Percentiles rank a stretch among this genome's conserved stretches.
These are phyloP conservation scores for Cloeon dipterum DNA, from an alignment of 2,888 invertebrate genomes.

Conservation along the genomic window DNA sequence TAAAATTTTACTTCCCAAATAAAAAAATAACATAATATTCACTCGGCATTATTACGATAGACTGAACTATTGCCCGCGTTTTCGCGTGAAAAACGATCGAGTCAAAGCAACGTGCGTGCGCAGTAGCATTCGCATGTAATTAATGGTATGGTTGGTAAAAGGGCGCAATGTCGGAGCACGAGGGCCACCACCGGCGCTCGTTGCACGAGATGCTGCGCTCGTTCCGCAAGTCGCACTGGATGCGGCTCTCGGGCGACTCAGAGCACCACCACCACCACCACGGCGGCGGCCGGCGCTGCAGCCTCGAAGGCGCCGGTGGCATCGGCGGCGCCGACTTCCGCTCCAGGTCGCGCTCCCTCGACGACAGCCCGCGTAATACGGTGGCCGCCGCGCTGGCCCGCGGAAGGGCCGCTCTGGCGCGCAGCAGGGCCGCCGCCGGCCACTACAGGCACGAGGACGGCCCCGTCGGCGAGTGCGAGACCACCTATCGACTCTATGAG, in stretches of 20 bases:
- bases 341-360: slow-evolving; percentile 54
- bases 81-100: too few species aligned
- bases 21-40: too few species aligned
- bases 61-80: too few species aligned
- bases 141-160: too few species aligned
- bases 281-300: neutral
- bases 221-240: slow-evolving; percentile 29
- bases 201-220: slow-evolving; percentile 54
- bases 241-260: slow-evolving; percentile 2
- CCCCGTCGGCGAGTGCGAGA: slow-evolving; percentile 43
- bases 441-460: neutral
- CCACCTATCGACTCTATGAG: slow-evolving; percentile 62
- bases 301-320: slow-evolving; percentile 19
- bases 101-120: too few species aligned
- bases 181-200: slow-evolving; percentile 25
- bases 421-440: neutral
- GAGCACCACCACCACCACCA: slow-evolving; percentile 3
- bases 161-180: too few species aligned
- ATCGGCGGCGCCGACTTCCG: slow-evolving; percentile 40
- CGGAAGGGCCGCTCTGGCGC: neutral
- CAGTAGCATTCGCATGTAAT: too few species aligned
- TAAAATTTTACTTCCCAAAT: too few species aligned
- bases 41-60: too few species aligned
- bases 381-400: slow-evolving; percentile 11
- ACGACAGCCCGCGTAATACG: slow-evolving; percentile 29